Conservation (phyloP, 2,797 vertebrate species). For the Lates japonicus region DNA sequence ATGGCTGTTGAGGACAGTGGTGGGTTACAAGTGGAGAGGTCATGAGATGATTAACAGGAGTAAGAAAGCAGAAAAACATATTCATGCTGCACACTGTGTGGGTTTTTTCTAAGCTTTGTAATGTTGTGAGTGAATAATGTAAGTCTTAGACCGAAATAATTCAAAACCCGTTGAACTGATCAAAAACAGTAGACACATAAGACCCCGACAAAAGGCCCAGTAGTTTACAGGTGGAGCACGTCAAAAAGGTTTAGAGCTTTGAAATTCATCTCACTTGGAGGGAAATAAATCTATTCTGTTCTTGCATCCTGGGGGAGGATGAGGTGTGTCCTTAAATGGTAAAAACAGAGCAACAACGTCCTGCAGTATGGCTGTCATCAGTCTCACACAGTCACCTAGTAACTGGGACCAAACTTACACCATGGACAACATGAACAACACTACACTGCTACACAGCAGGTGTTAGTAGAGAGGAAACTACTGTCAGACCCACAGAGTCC, state of each 20-base stretch:
- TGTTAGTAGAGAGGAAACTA: background rate
- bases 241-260: background rate
- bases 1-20: background rate
- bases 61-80: background rate
- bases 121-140: background rate
- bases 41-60: background rate
- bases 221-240: no score
- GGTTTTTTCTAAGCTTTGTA: no score
- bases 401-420: background rate
- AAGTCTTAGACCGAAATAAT: background rate
- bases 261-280: background rate
- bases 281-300: background rate
- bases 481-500: background rate
- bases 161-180: no score
- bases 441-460: no score
- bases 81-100: background rate
- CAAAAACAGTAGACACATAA: background rate
- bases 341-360: background rate
- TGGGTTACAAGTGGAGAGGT: background rate
- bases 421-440: background rate
- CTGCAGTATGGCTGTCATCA: background rate
- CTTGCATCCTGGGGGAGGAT: background rate
- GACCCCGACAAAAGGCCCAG: no score
- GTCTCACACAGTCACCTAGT: background rate
- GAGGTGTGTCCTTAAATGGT: conserved; percentile 7